Conservation (phyloP, 1,140 invertebrate species). For the Anastrepha ludens region DNA sequence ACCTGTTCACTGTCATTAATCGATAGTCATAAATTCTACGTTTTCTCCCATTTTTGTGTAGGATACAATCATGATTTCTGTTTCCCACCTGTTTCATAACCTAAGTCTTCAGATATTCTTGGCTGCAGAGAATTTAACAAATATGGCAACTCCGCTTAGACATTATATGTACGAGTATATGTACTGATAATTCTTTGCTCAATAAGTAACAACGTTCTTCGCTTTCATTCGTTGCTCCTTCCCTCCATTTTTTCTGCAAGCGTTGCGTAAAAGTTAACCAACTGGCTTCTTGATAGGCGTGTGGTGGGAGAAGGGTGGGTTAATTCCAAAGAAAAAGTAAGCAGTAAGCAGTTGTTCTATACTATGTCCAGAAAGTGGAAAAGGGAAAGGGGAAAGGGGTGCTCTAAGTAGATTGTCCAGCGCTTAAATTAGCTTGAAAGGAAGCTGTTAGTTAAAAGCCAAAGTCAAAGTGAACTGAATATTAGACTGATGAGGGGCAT, state of each 20-base stretch:
- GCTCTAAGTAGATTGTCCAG: constrained; percentile 24
- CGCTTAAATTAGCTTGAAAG: constrained; percentile 47
- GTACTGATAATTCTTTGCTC: neutral
- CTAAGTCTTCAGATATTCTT: no score
- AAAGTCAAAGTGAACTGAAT: constrained; percentile 9
- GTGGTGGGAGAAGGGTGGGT: neutral
- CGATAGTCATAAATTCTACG: no score
- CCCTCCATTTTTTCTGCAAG: constrained; percentile 53
- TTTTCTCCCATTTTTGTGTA: no score
- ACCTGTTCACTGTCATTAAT: no score
- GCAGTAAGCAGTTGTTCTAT: neutral
- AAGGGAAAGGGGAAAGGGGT: neutral
- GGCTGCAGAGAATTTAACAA: neutral
- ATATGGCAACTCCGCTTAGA: neutral
- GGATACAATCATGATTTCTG: no score
- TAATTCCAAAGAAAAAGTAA: neutral
- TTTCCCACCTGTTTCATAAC: no score
- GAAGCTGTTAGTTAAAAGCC: constrained; percentile 51
- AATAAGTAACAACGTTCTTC: constrained; percentile 15
- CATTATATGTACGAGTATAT: neutral
- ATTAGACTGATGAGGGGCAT: neutral
- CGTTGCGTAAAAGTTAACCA: constrained; percentile 11
- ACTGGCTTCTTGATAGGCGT: neutral
- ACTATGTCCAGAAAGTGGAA: neutral
- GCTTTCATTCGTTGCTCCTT: neutral